A percentile compares a stretch with the other conserved stretches of the same genome.
Evolutionary conservation across 1,140 invertebrate species (phyloP).

Genomic region (Drosophila grimshawi): DNA sequence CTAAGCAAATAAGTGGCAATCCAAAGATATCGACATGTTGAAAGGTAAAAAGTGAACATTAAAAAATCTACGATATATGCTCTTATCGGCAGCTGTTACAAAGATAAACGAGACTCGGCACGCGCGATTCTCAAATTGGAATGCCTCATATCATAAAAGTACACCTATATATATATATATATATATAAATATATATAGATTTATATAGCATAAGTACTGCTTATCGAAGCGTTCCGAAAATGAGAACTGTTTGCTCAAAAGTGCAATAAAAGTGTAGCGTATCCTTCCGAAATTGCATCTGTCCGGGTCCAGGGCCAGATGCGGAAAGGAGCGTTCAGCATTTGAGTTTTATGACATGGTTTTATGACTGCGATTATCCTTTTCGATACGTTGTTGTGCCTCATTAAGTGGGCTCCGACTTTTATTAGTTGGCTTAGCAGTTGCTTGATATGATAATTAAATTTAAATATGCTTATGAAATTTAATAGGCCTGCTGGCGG

Average conservation of each 20-base stretch:
- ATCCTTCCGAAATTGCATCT: slow-evolving; percentile 72
- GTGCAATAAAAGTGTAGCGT: slow-evolving; percentile 62
- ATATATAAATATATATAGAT: neutral
- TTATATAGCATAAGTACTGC: slow-evolving; percentile 2
- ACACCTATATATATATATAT: slow-evolving; percentile 12
- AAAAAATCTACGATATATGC: neutral
- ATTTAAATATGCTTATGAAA: slow-evolving; percentile 46
- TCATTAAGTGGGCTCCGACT: slow-evolving; percentile 55
- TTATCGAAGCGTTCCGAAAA: slow-evolving; percentile 35
- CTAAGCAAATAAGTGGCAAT: slow-evolving; percentile 59
- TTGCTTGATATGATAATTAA: slow-evolving; percentile 34
- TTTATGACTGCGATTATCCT: slow-evolving; percentile 58
- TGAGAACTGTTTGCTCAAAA: slow-evolving; percentile 55
- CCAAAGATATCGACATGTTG: slow-evolving; percentile 42
- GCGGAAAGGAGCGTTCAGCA: slow-evolving; percentile 11
- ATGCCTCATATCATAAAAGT: neutral
- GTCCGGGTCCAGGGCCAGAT: slow-evolving; percentile 12
- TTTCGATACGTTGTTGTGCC: slow-evolving; percentile 60
- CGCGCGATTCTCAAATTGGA: slow-evolving; percentile 30
- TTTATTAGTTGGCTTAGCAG: slow-evolving; percentile 42
- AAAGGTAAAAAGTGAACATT: slow-evolving; percentile 50
- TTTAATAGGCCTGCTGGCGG: slow-evolving; percentile 2
- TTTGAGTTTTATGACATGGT: slow-evolving; percentile 56
- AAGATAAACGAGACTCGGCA: slow-evolving; percentile 37
- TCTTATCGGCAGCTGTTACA: slow-evolving; percentile 65